Evolutionary conservation across 2,888 invertebrate genomes (phyloP), one percentile per base, ranked within the genome.

Genomic region (Tryphoninae sp.): DNA sequence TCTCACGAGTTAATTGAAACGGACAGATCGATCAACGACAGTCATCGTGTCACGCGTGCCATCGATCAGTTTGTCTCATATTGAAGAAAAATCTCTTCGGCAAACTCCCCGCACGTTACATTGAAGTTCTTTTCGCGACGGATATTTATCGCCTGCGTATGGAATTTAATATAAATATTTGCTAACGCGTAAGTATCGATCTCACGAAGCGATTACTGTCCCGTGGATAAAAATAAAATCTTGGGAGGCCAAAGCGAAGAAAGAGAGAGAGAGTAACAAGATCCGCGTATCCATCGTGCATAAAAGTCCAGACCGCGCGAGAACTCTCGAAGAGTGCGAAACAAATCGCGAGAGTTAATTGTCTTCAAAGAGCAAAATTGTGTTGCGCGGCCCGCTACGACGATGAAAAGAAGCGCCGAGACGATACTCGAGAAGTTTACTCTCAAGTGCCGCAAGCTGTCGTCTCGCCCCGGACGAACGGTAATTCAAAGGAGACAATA

Each of bases 401-500:
- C 51, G 71, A 83, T 83, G 81, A 83, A 83, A 77, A 77, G 79
- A 65, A 79, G 61, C 69, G 74, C 76, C 72, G 81, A 78, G 59
- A 19, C 62, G 9, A 75, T 72, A 19, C 59, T 80, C 49, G 80
- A 80, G 62, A 83, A 64, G 78, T 71, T 82, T 22, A 71, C 51
- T 55, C 58, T 78, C 55, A 82, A 81, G 82, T 80, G 77, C 45
- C 69, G 49, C 62, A 71, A 65, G 51, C 68, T 78, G 23, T 59
- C 62, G 59, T 42, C 42, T 53, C 26, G 58, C 22, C 23, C 61
- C 40, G 53, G 13, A 78, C 73, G 42, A 61, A 53, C 51, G 78
- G 78, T 78, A 73, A 72, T 67, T 53, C 67, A n/a, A 45, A 26
- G 7, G n/a, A 59, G 59, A 72, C 49, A 61, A 61, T 51, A 33